Base-by-base conservation (phyloP, 2,888 invertebrate species). In the Dermolepida albohirtum region DNA sequence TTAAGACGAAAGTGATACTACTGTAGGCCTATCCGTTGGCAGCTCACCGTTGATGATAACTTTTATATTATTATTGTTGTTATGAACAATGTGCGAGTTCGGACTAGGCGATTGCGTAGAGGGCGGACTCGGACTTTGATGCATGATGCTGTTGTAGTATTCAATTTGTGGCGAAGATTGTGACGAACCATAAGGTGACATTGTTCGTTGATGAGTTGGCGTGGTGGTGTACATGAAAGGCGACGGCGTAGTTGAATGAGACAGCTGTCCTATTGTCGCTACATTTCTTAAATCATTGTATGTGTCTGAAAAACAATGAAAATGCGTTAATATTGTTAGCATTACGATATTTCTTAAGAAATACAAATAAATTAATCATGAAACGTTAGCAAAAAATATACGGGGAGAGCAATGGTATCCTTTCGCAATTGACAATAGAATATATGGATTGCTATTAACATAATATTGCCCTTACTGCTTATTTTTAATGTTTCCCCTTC, bases 211-310 rank as follows among this genome's bases (percentile, higher is more conserved):
- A 34, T 59, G 62, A 11, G 59, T 59, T 54, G 76, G 70, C 67
- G 73, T 72, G 74, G 83, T 83, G 80, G 84, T 81, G 79, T 79
- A 78, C n/a, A 80, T 77, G 29, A 81, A 75, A 55, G 80, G 80
- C 2, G 80, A 75, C 5, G 73, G 73, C 69, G 80, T 76, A 0
- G 70, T 65, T 63, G 69, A 74, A 70, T 76, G 81, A 47, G 77
- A 80, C 5, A 80, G 70, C 57, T 80, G 81, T 29, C 76, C 75
- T 11, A 80, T 69, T 1, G 77, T 70, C 5, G 76, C 57, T 2
- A 78, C 76, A 8, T 76, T 75, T 64, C 80, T 71, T 65, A 79
- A 66, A 43, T 81, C 81, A 67, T 77, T 77, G 69, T 77, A 75
- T 64, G 72, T 74, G 64, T 81, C 81, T 81, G 74, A 16, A 77